Evolutionary conservation across 2,113 vertebrate species (phyloP).

Genomic region (Octodon degus): DNA sequence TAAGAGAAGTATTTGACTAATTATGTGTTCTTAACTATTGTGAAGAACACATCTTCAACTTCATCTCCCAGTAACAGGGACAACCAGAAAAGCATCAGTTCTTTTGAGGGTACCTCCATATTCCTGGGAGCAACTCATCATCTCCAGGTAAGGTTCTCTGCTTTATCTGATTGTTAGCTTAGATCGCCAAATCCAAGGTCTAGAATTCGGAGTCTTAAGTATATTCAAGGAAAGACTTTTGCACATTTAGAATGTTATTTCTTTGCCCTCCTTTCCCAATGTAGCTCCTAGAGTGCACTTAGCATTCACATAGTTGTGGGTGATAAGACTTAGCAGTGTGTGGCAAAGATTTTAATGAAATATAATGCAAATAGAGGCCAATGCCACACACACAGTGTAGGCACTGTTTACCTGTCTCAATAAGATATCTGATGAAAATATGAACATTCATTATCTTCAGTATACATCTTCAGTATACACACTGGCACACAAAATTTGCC

Average conservation of each 20-base stretch:
- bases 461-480: too few species aligned
- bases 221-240: not conserved
- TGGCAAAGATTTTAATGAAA: conserved; percentile 41
- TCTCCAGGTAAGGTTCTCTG: not conserved
- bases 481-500: not conserved
- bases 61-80: not conserved
- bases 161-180: conserved; percentile 38
- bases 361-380: conserved; percentile 17
- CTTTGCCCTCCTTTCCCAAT: conserved; percentile 44
- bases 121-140: conserved; percentile 76
- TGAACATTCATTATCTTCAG: not conserved
- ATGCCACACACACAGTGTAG: not conserved
- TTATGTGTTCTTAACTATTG: not conserved
- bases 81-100: conserved; percentile 79
- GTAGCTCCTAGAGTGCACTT: conserved; percentile 3
- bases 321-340: not conserved
- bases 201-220: conserved; percentile 41
- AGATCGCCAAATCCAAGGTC: not conserved
- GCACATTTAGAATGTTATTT: conserved; percentile 1
- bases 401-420: not conserved
- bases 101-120: conserved; percentile 66
- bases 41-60: not conserved
- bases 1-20: not conserved
- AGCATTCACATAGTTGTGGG: conserved; percentile 12
- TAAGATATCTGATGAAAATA: conserved; percentile 33